phyloP scores from a whole-genome alignment of 2,797 vertebrate species.

The Acipenser oxyrinchus region DNA sequence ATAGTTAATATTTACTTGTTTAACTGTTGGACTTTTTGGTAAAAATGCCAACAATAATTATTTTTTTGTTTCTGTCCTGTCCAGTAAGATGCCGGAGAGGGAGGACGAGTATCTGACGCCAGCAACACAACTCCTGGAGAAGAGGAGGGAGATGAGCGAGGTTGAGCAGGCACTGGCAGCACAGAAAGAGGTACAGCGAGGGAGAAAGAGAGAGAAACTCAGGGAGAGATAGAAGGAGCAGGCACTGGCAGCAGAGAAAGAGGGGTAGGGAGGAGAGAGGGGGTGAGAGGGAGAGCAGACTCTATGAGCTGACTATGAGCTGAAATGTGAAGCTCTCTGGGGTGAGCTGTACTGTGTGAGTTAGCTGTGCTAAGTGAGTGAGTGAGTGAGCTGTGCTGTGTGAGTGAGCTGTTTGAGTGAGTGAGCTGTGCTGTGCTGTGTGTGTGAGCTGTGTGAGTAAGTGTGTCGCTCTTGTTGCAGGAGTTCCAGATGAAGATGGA shows the following conservation, averaged over 20 bases:
- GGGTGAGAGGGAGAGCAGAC: too few relatives aligned
- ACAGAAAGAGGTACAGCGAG: conserved; percentile 46
- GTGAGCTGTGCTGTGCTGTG: too few relatives aligned
- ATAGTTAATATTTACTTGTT: neutral
- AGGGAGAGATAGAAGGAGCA: neutral
- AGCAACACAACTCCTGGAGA: conserved; percentile 42
- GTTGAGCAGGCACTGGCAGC: conserved; percentile 38
- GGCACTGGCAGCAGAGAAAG: neutral
- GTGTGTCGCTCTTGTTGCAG: conserved; percentile 35
- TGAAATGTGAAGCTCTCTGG: too few relatives aligned
- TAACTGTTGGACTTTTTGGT: neutral
- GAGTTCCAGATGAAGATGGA: conserved; percentile 42
- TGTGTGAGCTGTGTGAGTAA: neutral
- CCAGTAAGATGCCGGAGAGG: conserved; percentile 27
- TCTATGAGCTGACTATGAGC: too few relatives aligned
- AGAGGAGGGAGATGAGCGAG: conserved; percentile 40
- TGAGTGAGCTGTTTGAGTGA: neutral
- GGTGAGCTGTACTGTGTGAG: neutral
- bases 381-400: too few relatives aligned
- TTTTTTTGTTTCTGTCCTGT: neutral
- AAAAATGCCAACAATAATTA: neutral
- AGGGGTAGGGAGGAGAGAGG: neutral
- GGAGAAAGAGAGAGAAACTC: too few relatives aligned
- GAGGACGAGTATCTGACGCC: conserved; percentile 6
- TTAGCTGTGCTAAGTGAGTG: too few relatives aligned